These are phyloP conservation scores for Epinephelus cyanopodus DNA, from an alignment of 2,113 vertebrate species.

Conservation along the genomic window DNA sequence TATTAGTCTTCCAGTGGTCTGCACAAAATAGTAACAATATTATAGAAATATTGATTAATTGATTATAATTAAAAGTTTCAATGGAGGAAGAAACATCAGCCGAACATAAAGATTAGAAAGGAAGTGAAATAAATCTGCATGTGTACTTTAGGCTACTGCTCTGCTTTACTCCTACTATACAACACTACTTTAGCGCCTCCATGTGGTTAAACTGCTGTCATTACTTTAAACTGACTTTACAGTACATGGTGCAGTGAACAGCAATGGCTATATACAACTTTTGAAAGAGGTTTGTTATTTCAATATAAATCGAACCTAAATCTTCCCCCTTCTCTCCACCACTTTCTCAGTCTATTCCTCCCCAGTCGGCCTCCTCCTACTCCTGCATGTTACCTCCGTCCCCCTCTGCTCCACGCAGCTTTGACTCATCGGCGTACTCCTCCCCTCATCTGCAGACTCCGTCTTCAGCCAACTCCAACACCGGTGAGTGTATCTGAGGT, in stretches of 20 bases:
- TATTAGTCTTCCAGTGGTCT: not conserved
- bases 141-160: not conserved
- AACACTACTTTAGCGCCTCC: slow-evolving; percentile 51
- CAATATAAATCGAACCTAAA: not conserved
- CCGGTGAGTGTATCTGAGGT: slow-evolving; percentile 71
- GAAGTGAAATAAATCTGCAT: not conserved
- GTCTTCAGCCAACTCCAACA: slow-evolving; percentile 80
- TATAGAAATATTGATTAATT: not conserved
- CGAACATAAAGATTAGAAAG: not conserved
- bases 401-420: slow-evolving; percentile 79
- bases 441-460: slow-evolving; percentile 83
- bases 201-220: slow-evolving; percentile 45
- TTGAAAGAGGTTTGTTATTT: not conserved
- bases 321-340: slow-evolving; percentile 7
- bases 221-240: not conserved
- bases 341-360: slow-evolving; percentile 76
- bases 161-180: not conserved
- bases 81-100: not conserved
- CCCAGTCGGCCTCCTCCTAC: slow-evolving; percentile 82
- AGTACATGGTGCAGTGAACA: not conserved
- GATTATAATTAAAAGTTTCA: not conserved
- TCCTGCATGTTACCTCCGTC: slow-evolving; percentile 85
- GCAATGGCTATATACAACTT: not conserved
- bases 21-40: not conserved
- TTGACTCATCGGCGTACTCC: slow-evolving; percentile 82